Evolutionary conservation across 2,888 invertebrate genomes (phyloP), one percentile per base, ranked within the genome.

Genomic region (Heteropelma amictum): DNA sequence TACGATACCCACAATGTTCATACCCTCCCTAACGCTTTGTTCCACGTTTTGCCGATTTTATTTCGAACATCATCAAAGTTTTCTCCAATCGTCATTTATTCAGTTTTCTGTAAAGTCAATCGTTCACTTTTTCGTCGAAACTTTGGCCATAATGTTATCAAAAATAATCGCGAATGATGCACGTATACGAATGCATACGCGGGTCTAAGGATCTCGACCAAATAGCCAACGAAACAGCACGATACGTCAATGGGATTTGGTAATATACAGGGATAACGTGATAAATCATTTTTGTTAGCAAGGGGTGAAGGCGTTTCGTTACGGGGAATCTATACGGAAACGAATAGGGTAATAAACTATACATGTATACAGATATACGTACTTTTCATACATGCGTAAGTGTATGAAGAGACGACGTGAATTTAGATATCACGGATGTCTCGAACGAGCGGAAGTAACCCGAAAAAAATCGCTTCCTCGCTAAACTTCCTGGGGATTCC

Each of bases 401-500:
- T 8, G 23, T 28, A 45, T 33, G 28, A 5, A 47, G 23, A 28
- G 45, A 14, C 8, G 72, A 73, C 80, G 77, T 72, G 75, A 84
- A 86, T 87, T 86, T 82, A 85, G 86, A 85, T 82, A 82, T 86
- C 83, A 84, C 77, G 81, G 77, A 58, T 68, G 64, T 74, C 70
- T 67, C 76, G 53, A 35, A 68, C 61, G 51, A 71, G 67, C 54
- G 72, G 71, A 69, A 72, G 74, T 75, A 33, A 60, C 53, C 65
- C 54, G 60, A 79, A 82, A 81, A 81, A 80, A 83, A 80, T 82
- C 80, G 79, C 80, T 82, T 83, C 82, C 83, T 81, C 70, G 82
- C 80, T 84, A 85, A 88, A 88, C 86, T 88, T 88, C 88, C 88
- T 85, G 86, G 80, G 84, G 84, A 78, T 83, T 82, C 83, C 45